These are phyloP conservation scores for Podotricha telesiphe DNA, from an alignment of 2,888 invertebrate species.

Conservation along the genomic window DNA sequence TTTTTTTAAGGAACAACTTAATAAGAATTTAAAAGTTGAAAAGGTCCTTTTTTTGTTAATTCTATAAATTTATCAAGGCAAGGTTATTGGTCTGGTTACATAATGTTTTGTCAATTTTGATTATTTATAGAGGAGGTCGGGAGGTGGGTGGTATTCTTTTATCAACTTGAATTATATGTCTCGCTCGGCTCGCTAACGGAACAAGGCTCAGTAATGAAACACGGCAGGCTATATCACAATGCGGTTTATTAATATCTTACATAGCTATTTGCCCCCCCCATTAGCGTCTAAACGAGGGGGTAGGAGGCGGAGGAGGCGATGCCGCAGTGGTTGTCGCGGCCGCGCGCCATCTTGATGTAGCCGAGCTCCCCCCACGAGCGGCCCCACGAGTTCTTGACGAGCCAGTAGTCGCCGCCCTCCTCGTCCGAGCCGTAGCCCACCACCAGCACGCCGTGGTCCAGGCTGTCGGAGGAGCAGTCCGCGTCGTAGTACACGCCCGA, in stretches of 20 bases:
- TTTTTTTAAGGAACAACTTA: too few relatives aligned
- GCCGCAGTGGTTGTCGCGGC: conserved; percentile 93
- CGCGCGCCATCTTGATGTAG: conserved; percentile 94
- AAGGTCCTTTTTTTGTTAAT: too few relatives aligned
- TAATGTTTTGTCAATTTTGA: too few relatives aligned
- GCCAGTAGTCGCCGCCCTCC: conserved; percentile 90
- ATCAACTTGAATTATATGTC: too few relatives aligned
- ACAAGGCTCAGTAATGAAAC: too few relatives aligned
- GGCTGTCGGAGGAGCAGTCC: conserved; percentile 86
- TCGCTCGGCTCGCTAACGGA: too few relatives aligned
- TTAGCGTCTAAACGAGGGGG: conserved; percentile 87
- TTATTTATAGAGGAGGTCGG: too few relatives aligned
- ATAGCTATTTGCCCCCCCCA: too few relatives aligned
- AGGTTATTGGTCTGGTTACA: too few relatives aligned
- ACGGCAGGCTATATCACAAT: conserved; percentile 8
- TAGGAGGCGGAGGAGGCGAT: conserved; percentile 92
- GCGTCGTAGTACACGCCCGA: conserved; percentile 92
- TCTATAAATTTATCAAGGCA: too few relatives aligned
- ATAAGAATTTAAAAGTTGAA: too few relatives aligned
- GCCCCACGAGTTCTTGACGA: conserved; percentile 95
- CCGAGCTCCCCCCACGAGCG: conserved; percentile 91
- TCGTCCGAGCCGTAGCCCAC: conserved; percentile 92
- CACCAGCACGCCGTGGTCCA: conserved; percentile 93
- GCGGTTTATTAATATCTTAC: neutral
- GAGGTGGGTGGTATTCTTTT: too few relatives aligned